phyloP scores from a whole-genome alignment of 2,113 vertebrate species.

The Labrus mixtus region DNA sequence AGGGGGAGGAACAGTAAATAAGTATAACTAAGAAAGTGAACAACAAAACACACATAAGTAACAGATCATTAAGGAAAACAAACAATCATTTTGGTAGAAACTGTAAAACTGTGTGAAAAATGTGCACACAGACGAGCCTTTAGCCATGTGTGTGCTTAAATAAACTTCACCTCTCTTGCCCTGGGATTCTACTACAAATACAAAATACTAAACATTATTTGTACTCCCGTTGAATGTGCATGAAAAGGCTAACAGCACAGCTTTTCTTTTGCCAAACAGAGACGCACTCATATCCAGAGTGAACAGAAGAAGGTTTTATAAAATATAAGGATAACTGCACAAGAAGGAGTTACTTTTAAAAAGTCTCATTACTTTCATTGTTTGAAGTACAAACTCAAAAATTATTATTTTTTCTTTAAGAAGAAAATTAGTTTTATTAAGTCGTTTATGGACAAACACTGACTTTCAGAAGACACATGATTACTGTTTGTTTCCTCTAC shows the following conservation, averaged over 20 bases:
- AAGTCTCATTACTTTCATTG: conserved; percentile 55
- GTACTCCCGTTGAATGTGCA: conserved; percentile 27
- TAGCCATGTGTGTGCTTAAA: conserved; percentile 9
- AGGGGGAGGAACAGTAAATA: background rate
- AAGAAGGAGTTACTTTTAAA: conserved; percentile 45
- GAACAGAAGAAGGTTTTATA: conserved; percentile 33
- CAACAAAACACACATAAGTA: background rate
- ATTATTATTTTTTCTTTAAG: conserved; percentile 35
- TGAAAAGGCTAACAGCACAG: conserved; percentile 17
- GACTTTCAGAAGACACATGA: background rate
- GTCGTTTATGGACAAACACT: conserved; percentile 34
- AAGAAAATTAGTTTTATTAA: conserved; percentile 28
- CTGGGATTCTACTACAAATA: conserved; percentile 27
- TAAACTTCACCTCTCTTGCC: conserved; percentile 22
- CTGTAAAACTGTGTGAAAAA: background rate
- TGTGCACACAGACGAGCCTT: conserved; percentile 18
- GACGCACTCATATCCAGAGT: background rate
- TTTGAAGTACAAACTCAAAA: conserved; percentile 51
- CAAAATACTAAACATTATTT: conserved; percentile 12
- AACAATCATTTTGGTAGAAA: conserved; percentile 5
- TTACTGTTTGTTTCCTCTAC: conserved; percentile 2
- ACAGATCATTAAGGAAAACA: background rate
- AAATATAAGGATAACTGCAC: conserved; percentile 7
- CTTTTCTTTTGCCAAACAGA: conserved; percentile 7
- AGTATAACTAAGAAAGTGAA: background rate